A percentile compares a stretch with the other conserved stretches of the same genome.
Conservation (phyloP, 2,113 vertebrate genomes). For the Craseonycteris thonglongyai region DNA sequence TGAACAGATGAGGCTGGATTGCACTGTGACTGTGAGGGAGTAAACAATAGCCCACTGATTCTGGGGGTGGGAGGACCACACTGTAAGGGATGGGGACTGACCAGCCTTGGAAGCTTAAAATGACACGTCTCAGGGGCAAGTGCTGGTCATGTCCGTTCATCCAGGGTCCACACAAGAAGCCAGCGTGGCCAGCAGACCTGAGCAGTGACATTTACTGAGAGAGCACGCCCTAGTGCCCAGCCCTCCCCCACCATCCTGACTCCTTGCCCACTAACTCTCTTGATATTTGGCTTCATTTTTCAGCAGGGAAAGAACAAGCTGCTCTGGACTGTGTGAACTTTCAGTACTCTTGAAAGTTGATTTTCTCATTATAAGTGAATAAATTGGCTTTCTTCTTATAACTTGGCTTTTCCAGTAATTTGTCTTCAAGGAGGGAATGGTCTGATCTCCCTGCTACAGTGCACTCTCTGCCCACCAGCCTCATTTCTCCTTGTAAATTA, state of each 20-base stretch:
- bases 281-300: neutral
- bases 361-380: constrained; percentile 21
- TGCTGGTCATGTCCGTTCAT: neutral
- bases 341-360: neutral
- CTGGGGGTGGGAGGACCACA: neutral
- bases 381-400: neutral
- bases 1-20: neutral
- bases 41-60: neutral
- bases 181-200: neutral
- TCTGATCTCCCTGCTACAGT: neutral
- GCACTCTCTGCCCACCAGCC: neutral
- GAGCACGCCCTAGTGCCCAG: neutral
- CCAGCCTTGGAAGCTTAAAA: neutral
- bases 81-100: neutral
- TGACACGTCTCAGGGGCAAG: neutral
- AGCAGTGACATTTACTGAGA: neutral
- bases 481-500: neutral
- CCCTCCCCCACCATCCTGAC: neutral
- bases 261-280: neutral
- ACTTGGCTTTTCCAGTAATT: neutral
- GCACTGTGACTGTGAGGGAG: neutral
- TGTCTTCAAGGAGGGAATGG: neutral
- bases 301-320: neutral
- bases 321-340: neutral
- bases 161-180: neutral